Percentiles rank a stretch among this genome's conserved stretches.
phyloP scores from a whole-genome alignment of 2,797 vertebrate genomes.

The Typhlichthys eigenmanni region DNA sequence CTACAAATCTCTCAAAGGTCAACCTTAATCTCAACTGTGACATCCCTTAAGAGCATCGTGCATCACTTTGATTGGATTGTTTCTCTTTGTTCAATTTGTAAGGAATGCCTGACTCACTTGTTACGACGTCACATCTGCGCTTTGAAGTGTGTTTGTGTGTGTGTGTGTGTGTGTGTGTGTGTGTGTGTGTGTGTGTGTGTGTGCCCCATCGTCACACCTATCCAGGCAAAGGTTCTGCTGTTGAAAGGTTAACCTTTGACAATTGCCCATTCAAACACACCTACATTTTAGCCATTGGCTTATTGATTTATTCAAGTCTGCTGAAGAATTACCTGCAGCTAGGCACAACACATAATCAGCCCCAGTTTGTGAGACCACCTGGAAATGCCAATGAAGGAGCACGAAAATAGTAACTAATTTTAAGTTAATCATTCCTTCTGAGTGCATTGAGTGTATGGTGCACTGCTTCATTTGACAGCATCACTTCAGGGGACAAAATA shows the following conservation, averaged over 20 bases:
- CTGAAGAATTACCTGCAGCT: too few relatives aligned
- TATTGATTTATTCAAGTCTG: too few relatives aligned
- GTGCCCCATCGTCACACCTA: background rate
- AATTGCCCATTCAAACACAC: background rate
- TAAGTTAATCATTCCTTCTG: too few relatives aligned
- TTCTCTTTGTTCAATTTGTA: too few relatives aligned
- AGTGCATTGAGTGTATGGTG: too few relatives aligned
- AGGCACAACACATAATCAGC: too few relatives aligned
- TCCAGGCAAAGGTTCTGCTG: background rate
- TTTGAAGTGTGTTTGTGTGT: slow-evolving; percentile 3
- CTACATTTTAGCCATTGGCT: background rate
- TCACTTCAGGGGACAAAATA: too few relatives aligned
- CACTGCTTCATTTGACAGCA: too few relatives aligned
- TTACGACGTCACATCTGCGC: slow-evolving; percentile 28
- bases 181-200: background rate
- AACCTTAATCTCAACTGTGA: background rate
- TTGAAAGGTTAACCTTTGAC: slow-evolving; percentile 18
- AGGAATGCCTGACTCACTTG: slow-evolving; percentile 50
- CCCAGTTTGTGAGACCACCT: slow-evolving; percentile 1
- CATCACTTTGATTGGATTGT: too few relatives aligned
- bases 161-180: background rate
- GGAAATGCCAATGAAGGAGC: too few relatives aligned
- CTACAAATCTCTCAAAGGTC: slow-evolving; percentile 43
- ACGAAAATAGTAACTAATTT: too few relatives aligned
- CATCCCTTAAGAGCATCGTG: too few relatives aligned